Base-by-base conservation (phyloP, 1,140 invertebrate species). In the Magallana angulata region DNA sequence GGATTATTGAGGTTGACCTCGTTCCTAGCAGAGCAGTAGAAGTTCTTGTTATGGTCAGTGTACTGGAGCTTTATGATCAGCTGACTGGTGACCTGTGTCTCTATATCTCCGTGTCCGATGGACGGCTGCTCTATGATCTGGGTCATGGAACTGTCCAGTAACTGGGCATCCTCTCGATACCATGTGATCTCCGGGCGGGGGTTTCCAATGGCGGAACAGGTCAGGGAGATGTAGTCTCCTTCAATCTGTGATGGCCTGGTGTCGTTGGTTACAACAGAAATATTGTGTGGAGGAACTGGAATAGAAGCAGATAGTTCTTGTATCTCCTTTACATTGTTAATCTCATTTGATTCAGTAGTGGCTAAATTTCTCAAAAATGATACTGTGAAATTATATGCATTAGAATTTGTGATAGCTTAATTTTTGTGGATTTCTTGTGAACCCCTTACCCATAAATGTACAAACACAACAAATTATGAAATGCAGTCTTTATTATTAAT, bases 121-220 rank as follows among this genome's bases (percentile, higher is more conserved):
- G 60, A 64, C 18, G 57, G 18, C 76, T 68, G 85, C 57, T 83
- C 83, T 59, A 76, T 82, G 71, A 87, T 89, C 81, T 88, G 84
- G 12, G 76, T 58, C 48, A 16, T 84, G 76, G 76, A 82, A 24
- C 68, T 85, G 7, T 81, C 56, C 18, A 48, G 82, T 18, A 90
- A 36, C 84, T 87, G 81, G 81, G 85, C 30, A 12, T 88, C 89
- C 68, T 91, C 90, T 86, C 90, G 90, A 24, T 87, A 85, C 91
- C 91, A 92, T 57, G 57, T 86, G 24, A 92, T 90, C 7, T 84
- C 88, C 2, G 92, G 91, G 18, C 81, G 30, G 57, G 92, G 92
- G 82, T 91, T 92, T 56, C 91, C 92, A 0, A 16, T 76, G 1
- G 91, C 89, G 8, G 64, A 71, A 81, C 91, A 92, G 0, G 88